These are phyloP conservation scores for Thinocorus orbignyianus DNA, from an alignment of 2,113 vertebrate genomes.

Conservation along the genomic window DNA sequence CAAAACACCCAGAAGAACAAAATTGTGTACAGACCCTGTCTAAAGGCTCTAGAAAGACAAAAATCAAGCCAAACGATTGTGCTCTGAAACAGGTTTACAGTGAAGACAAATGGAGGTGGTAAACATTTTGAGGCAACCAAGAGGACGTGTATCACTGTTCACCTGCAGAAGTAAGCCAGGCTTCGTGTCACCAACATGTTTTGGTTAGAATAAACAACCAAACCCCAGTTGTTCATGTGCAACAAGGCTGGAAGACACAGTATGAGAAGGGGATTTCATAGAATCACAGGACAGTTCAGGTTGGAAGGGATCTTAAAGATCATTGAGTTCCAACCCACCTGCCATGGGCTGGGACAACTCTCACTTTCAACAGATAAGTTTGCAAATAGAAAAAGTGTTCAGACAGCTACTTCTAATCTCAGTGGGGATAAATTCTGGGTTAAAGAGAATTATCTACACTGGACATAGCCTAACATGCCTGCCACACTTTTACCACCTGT, in stretches of 20 bases:
- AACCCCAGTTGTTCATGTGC: background rate
- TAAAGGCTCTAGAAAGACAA: background rate
- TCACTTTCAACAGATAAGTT: background rate
- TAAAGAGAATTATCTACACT: background rate
- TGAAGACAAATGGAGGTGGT: background rate
- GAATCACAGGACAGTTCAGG: too few species aligned
- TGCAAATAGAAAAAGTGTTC: background rate
- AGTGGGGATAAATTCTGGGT: background rate
- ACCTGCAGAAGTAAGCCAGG: background rate
- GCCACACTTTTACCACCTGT: background rate
- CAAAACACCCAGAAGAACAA: background rate
- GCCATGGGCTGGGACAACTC: too few species aligned
- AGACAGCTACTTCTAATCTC: background rate
- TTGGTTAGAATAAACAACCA: background rate
- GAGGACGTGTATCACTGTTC: fast-evolving
- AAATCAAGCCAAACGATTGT: background rate
- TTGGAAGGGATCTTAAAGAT: too few species aligned
- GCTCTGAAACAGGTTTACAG: background rate
- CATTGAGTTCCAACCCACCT: too few species aligned
- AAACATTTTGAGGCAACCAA: background rate
- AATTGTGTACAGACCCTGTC: background rate
- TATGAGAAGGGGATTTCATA: background rate
- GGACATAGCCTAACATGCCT: background rate
- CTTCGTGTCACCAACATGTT: background rate
- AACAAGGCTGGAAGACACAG: background rate